Evolutionary conservation across 2,888 invertebrate genomes (phyloP), one percentile per base, ranked within the genome.

Genomic region (Stenichneumon culpator): DNA sequence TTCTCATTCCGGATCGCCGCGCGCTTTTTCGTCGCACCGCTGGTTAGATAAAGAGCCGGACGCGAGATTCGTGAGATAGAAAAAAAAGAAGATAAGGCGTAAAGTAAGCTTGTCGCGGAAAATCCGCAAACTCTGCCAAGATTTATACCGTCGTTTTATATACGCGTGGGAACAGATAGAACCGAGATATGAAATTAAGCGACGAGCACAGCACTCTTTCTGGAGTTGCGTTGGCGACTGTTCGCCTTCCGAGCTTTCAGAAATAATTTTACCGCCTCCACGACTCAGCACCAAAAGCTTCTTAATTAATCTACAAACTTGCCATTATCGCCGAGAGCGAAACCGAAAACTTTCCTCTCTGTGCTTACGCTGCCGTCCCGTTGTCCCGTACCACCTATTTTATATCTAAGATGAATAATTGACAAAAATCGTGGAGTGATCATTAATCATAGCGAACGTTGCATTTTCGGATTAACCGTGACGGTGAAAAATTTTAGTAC

Each of bases 141-240:
- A 83, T 83, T 83, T 83, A 83, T 83, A 68, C 79, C 52, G 74
- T 74, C 52, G 63, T 69, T 83, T 79, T 79, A 79, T 79, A 79
- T 79, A 63, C 39, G 16, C 63, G 63, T 16, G 32, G 16, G 19
- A 67, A 79, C 69, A 68, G 47, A 50, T 63, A 70, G 28, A 70
- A 32, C 32, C 28, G 22, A 22, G 36, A 39, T 54, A 28, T 36
- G 54, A 19, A 57, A 54, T 47, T 47, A 39, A 69, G 25, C 32
- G 63, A 32, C 32, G 28, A 63, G 28, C 63, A 4, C 63, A 7
- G 14, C 57, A 3, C 57, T 11, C 22, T 25, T 57, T 57, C 22
- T 11, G 14, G 14, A 11, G 9, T 22, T 14, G 11, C 57, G 57
- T 25, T 3, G 22, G 22, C 11, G 57, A 19, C 25, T 19, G 22